These are phyloP conservation scores for Strigops habroptila DNA, from an alignment of 2,113 vertebrate species.

Conservation along the genomic window DNA sequence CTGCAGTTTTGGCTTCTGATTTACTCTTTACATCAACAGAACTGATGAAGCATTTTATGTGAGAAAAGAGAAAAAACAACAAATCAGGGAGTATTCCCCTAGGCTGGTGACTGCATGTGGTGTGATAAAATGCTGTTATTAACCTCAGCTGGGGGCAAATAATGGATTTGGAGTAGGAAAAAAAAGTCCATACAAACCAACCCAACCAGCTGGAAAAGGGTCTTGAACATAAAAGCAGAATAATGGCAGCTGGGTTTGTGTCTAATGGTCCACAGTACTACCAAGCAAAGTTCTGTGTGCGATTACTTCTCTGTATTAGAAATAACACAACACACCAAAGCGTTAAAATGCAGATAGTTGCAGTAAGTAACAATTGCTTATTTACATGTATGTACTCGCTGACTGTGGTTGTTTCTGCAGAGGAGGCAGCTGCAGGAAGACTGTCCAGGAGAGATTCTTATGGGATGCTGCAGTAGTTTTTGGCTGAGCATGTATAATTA, in stretches of 20 bases:
- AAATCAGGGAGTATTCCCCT: neutral
- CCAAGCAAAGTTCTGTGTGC: neutral
- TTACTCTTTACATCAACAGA: neutral
- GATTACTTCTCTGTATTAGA: neutral
- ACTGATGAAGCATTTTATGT: constrained; percentile 38
- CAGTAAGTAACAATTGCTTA: fast-evolving
- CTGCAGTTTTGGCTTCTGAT: neutral
- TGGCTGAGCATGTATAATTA: constrained; percentile 45
- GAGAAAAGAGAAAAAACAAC: constrained; percentile 8
- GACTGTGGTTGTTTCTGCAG: fast-evolving
- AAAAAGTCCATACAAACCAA: neutral
- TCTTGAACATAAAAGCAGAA: neutral
- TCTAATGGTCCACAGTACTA: neutral
- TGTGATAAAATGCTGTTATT: constrained; percentile 18
- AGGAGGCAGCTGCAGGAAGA: neutral
- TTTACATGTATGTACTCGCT: fast-evolving
- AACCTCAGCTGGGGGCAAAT: constrained; percentile 5
- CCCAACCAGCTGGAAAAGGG: neutral
- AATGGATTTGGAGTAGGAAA: neutral
- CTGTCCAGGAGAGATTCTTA: neutral
- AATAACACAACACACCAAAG: fast-evolving
- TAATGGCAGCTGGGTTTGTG: neutral
- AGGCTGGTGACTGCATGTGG: neutral
- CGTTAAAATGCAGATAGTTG: fast-evolving
- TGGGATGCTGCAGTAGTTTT: neutral